phyloP scores from a whole-genome alignment of 2,113 vertebrate genomes.

The Asarcornis scutulata region DNA sequence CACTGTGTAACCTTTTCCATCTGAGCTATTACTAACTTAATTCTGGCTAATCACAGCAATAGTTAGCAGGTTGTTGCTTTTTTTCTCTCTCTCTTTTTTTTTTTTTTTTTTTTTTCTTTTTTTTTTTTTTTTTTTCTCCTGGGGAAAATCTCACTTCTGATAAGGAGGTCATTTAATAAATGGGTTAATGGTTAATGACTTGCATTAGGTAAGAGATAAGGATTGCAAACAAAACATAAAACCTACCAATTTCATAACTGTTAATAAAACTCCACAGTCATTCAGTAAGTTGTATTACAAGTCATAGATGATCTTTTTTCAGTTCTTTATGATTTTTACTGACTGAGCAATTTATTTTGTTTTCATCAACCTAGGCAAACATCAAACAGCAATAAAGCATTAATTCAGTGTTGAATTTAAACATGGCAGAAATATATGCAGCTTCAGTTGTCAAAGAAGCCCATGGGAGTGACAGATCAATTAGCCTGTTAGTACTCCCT shows the following conservation, averaged over 20 bases:
- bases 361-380: not conserved
- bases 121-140: not conserved
- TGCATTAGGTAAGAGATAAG: not conserved
- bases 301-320: not conserved
- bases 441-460: not conserved
- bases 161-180: not conserved
- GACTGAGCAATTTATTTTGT: conserved; percentile 1
- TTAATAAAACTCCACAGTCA: not conserved
- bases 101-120: not conserved
- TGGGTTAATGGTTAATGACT: conserved; percentile 22
- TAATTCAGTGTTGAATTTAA: not conserved
- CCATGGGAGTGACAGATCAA: not conserved
- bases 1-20: not conserved
- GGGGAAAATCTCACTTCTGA: not conserved
- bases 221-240: not conserved
- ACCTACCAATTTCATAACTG: not conserved
- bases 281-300: not conserved
- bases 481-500: not conserved
- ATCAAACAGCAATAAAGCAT: not conserved
- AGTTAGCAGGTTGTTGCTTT: not conserved
- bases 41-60: not conserved
- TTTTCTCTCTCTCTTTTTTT: too few species aligned
- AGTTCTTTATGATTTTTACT: not conserved
- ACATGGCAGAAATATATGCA: not conserved
- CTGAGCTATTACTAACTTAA: not conserved